Percentiles rank a stretch among this genome's conserved stretches.
Evolutionary conservation across 2,797 vertebrate genomes (phyloP).

Genomic region (Epinephelus malabaricus): DNA sequence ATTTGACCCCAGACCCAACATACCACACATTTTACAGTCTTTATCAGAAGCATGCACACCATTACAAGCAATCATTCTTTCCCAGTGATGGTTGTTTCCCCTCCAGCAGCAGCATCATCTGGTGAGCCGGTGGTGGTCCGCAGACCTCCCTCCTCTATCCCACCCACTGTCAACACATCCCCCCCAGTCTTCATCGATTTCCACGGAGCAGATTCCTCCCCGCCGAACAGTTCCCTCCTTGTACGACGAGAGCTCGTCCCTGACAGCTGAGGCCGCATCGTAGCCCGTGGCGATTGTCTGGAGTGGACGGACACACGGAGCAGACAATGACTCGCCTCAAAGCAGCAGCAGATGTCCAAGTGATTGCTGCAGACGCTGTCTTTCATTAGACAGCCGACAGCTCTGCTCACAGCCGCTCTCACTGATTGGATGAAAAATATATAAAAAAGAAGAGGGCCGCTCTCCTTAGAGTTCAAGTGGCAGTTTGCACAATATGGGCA

Average conservation of each 20-base stretch:
- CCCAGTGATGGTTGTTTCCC: constrained; percentile 22
- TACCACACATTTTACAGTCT: neutral
- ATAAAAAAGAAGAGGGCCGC: constrained; percentile 1
- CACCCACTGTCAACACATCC: constrained; percentile 48
- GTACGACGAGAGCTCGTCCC: constrained; percentile 45
- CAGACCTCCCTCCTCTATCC: constrained; percentile 46
- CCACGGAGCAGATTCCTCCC: constrained; percentile 50
- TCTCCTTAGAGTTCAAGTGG: constrained; percentile 63
- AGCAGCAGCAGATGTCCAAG: constrained; percentile 76
- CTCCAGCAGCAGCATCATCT: constrained; percentile 62
- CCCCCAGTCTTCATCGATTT: constrained; percentile 69
- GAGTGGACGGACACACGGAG: constrained; percentile 57
- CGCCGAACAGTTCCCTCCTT: constrained; percentile 56
- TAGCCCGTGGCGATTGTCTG: constrained; percentile 78
- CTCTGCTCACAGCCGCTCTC: constrained; percentile 43
- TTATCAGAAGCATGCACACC: constrained; percentile 1
- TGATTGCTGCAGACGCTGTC: constrained; percentile 62
- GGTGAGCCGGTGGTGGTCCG: constrained; percentile 41
- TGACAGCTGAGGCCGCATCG: constrained; percentile 69
- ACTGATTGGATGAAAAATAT: constrained; percentile 48
- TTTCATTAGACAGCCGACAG: constrained; percentile 59
- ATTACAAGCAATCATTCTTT: constrained; percentile 24
- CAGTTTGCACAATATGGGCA: constrained; percentile 62
- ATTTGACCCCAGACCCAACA: neutral
- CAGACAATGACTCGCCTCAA: constrained; percentile 68